phyloP scores from a whole-genome alignment of 2,888 invertebrate genomes.

The Drepanosiphum platanoidis region DNA sequence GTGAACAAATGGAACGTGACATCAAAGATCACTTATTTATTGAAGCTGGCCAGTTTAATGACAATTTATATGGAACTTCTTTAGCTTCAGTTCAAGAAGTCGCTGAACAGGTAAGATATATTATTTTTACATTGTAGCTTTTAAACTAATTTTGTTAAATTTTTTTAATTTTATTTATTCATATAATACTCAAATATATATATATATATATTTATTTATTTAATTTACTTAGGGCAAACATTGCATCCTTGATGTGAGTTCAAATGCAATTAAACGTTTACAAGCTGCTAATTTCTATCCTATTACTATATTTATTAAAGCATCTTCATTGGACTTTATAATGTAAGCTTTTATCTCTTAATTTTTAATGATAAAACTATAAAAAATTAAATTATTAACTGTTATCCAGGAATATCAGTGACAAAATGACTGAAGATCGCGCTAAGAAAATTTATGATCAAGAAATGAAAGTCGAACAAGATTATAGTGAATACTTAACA shows the following conservation, averaged over 20 bases:
- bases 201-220: neutral
- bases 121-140: neutral
- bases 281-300: conserved; percentile 98
- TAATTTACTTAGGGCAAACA: conserved; percentile 83
- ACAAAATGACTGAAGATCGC: conserved; percentile 97
- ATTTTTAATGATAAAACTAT: neutral
- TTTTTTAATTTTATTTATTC: neutral
- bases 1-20: conserved; percentile 97
- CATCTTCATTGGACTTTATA: conserved; percentile 95
- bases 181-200: neutral
- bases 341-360: conserved; percentile 70
- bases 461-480: conserved; percentile 96
- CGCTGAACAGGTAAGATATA: conserved; percentile 69
- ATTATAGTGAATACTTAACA: conserved; percentile 97
- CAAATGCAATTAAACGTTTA: conserved; percentile 98
- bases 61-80: conserved; percentile 98
- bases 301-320: conserved; percentile 98
- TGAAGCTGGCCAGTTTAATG: conserved; percentile 99
- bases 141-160: neutral
- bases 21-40: conserved; percentile 99
- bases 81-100: conserved; percentile 97
- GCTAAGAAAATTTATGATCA: conserved; percentile 96
- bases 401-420: conserved; percentile 85
- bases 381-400: neutral
- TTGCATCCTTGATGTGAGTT: conserved; percentile 99